Base-by-base conservation (phyloP, 2,888 invertebrate species). In the Habrosyne pyritoides region DNA sequence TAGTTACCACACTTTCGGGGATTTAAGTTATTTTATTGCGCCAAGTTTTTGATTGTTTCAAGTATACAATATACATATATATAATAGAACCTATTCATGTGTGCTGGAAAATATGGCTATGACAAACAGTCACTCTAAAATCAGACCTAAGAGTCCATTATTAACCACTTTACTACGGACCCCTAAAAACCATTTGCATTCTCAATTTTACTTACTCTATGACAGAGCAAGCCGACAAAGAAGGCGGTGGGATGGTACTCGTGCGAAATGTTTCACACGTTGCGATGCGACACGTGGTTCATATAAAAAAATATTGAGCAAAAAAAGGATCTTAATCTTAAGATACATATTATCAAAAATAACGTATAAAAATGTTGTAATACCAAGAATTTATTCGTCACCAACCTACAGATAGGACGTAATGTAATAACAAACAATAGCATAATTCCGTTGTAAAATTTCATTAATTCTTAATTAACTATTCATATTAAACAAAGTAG, bases 261-360 rank as follows among this genome's bases (percentile, higher is more conserved):
- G 18, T 83, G 86, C 84, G 75, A 88, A 86, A 87, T 74, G 77
- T 73, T 80, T 86, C 82, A 84, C 85, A 86, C 84, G 71, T 83
- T 82, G 77, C 68, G 68, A 0, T 42, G 8, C 18, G 12, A 64
- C 81, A 80, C 75, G 77, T 80, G 73, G 67, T 59, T 51, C 52
- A 61, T n/a, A n/a, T n/a, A 66, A 66, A 73, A 71, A 66, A 78
- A 72, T 74, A 12, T 12, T 30, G 4, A 28, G 28, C 28, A 7
- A 28, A 7, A 28, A 7, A 28, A 28, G n/a, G n/a, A n/a, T n/a
- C n/a, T n/a, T n/a, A n/a, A n/a, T n/a, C n/a, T n/a, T n/a, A n/a
- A n/a, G n/a, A n/a, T n/a, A n/a, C n/a, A n/a, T n/a, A n/a, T n/a
- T n/a, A n/a, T n/a, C n/a, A 69, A 55, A 3, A 24, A 33, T 1